Conservation (phyloP, 2,888 invertebrate genomes). For the Acrobasis consociella region DNA sequence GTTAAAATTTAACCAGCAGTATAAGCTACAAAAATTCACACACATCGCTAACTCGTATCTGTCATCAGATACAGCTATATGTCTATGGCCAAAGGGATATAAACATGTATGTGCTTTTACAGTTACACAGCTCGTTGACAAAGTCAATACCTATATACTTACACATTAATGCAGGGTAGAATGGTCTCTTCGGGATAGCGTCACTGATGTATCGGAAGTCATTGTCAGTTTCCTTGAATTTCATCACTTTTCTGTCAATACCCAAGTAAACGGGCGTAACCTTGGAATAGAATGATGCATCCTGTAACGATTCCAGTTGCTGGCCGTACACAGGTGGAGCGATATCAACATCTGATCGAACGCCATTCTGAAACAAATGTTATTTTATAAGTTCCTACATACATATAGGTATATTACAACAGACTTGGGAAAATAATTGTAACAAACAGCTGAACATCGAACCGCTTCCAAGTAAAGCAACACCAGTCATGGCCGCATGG, state of each 20-base stretch:
- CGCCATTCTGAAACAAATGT: slow-evolving; percentile 46
- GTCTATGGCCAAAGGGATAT: no score
- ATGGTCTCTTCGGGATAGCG: slow-evolving; percentile 69
- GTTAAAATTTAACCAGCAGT: no score
- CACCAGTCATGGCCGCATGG: no score
- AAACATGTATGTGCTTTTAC: no score
- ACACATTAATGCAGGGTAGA: slow-evolving; percentile 78
- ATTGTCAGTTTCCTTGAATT: slow-evolving; percentile 68
- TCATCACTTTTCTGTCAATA: slow-evolving; percentile 66
- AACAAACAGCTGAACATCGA: background rate
- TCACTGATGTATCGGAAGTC: slow-evolving; percentile 80
- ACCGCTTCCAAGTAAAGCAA: no score
- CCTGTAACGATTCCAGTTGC: slow-evolving; percentile 58
- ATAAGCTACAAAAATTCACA: no score
- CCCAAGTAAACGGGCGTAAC: slow-evolving; percentile 67
- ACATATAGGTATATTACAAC: no score
- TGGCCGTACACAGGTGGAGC: slow-evolving; percentile 56
- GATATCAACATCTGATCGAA: slow-evolving; percentile 29
- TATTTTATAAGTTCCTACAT: background rate
- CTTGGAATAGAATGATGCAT: slow-evolving; percentile 39
- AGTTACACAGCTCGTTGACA: no score
- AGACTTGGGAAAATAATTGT: no score
- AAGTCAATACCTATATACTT: slow-evolving; percentile 36
- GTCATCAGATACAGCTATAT: no score
- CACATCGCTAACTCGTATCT: no score